Evolutionary conservation across 2,113 vertebrate genomes (phyloP).

Genomic region (Ahaetulla prasina): DNA sequence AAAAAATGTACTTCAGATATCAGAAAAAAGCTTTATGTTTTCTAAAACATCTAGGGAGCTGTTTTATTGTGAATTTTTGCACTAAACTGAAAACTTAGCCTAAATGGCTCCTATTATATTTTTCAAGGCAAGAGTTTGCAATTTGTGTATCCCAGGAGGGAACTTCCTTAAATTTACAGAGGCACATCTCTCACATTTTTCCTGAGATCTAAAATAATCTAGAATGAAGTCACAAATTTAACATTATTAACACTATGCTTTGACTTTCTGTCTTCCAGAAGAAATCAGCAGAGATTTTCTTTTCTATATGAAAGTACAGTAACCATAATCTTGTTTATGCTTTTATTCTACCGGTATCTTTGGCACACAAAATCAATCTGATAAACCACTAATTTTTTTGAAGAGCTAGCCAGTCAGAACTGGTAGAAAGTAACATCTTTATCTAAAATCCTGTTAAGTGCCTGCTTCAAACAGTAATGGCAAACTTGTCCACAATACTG

Average conservation of each 20-base stretch:
- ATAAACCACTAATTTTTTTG: not conserved
- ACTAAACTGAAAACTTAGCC: not conserved
- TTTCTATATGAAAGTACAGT: not conserved
- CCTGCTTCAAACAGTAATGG: not conserved
- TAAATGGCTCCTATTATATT: not conserved
- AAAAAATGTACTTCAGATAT: not conserved
- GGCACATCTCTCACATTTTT: not conserved
- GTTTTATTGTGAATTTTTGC: not conserved
- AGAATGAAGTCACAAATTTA: conserved; percentile 14
- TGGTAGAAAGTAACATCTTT: not conserved
- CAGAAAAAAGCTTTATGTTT: not conserved
- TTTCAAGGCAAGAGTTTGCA: not conserved
- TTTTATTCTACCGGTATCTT: not conserved
- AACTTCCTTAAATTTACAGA: conserved; percentile 1
- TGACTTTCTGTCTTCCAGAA: not conserved
- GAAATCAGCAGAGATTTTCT: not conserved
- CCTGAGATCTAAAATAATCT: conserved; percentile 14
- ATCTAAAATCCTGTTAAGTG: not conserved
- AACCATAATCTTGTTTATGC: not conserved
- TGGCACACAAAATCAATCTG: not conserved
- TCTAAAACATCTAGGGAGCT: not conserved
- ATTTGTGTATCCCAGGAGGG: not conserved
- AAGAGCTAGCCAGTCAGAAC: not conserved
- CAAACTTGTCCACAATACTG: not conserved
- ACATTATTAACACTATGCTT: not conserved